A percentile compares a stretch with the other conserved stretches of the same genome.
These are phyloP conservation scores for Apotomis betuletana DNA, from an alignment of 2,888 invertebrate genomes.

Conservation along the genomic window DNA sequence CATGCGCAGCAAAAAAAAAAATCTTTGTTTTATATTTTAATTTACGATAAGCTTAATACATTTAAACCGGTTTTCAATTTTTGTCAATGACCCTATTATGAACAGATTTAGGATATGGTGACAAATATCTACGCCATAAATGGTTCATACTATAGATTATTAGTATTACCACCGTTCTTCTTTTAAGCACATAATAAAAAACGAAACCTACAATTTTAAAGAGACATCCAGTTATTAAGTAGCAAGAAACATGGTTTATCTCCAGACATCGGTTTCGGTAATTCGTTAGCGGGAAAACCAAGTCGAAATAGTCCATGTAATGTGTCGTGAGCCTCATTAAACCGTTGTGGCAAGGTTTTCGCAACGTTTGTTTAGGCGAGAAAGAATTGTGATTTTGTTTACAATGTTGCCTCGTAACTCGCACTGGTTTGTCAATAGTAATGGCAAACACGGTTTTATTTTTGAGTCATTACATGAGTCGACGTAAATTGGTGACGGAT, in stretches of 20 bases:
- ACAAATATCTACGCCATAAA: too few species aligned
- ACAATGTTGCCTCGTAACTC: slow-evolving; percentile 46
- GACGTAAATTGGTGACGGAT: not conserved
- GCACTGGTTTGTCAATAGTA: slow-evolving; percentile 52
- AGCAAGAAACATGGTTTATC: not conserved
- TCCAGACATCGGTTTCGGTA: not conserved
- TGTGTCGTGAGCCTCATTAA: slow-evolving; percentile 44
- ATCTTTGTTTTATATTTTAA: too few species aligned
- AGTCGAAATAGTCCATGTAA: slow-evolving; percentile 48
- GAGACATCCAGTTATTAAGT: not conserved
- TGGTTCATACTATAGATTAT: too few species aligned
- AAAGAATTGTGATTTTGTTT: slow-evolving; percentile 50
- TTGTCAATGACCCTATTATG: too few species aligned
- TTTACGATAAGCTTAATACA: too few species aligned
- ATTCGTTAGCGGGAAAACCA: slow-evolving; percentile 41
- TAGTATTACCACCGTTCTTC: too few species aligned
- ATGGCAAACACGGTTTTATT: slow-evolving; percentile 48
- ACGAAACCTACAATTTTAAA: too few species aligned
- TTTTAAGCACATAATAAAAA: too few species aligned
- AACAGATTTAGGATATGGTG: too few species aligned
- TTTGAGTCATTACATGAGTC: slow-evolving; percentile 19
- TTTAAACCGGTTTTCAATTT: too few species aligned
- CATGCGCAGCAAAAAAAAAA: too few species aligned
- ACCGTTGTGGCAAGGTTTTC: slow-evolving; percentile 50
- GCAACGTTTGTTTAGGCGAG: slow-evolving; percentile 54